Evolutionary conservation across 2,888 invertebrate species (phyloP).

Genomic region (Perdita meconis): DNA sequence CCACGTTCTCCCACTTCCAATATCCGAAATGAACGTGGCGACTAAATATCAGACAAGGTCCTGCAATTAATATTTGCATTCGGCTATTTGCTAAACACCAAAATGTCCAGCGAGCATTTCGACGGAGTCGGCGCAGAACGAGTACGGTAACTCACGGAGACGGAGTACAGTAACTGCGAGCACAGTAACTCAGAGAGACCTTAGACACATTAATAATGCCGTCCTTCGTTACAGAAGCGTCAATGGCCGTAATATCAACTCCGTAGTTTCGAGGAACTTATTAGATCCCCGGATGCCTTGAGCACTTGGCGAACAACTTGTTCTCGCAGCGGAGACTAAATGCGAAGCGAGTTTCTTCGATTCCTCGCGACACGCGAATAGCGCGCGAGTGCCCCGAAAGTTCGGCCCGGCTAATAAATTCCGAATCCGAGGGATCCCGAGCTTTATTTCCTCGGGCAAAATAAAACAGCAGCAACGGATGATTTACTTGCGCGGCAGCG

Average conservation of each 20-base stretch:
- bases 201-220: neutral
- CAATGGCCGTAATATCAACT: neutral
- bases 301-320: neutral
- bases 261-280: neutral
- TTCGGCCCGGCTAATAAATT: slow-evolving; percentile 43
- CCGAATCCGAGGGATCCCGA: slow-evolving; percentile 32
- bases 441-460: slow-evolving; percentile 42
- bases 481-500: slow-evolving; percentile 37
- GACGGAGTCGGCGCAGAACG: too few relatives aligned
- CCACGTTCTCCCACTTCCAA: too few relatives aligned
- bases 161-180: too few relatives aligned
- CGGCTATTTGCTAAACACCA: too few relatives aligned
- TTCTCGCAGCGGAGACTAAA: neutral
- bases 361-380: neutral
- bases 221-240: neutral
- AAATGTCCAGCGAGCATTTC: too few relatives aligned
- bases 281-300: neutral
- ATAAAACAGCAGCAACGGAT: slow-evolving; percentile 37
- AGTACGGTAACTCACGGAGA: too few relatives aligned
- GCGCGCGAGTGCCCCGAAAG: slow-evolving; percentile 16
- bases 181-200: slow-evolving; percentile 4
- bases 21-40: too few relatives aligned
- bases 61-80: too few relatives aligned
- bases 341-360: neutral
- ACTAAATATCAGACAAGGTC: too few relatives aligned